A percentile compares a stretch with the other conserved stretches of the same genome.
phyloP scores from a whole-genome alignment of 2,888 invertebrate species.

The Zygaena filipendulae region DNA sequence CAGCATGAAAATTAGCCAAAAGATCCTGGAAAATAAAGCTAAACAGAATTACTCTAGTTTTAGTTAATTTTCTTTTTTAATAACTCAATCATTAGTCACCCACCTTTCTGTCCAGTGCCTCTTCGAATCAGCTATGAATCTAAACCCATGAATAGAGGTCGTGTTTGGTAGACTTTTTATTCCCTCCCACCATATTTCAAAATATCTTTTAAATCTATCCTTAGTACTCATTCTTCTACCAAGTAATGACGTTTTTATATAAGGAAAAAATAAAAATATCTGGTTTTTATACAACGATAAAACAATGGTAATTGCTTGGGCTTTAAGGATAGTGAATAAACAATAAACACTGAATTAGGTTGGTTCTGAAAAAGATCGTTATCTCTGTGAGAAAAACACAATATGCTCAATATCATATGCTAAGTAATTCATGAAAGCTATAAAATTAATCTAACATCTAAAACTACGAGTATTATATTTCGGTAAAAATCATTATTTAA shows the following conservation, averaged over 20 bases:
- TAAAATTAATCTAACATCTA: too few species aligned
- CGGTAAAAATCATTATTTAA: too few species aligned
- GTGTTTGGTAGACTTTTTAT: slow-evolving; percentile 55
- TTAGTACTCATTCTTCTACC: slow-evolving; percentile 24
- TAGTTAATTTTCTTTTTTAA: too few species aligned
- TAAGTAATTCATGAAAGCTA: too few species aligned
- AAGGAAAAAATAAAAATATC: background rate
- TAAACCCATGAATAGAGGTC: slow-evolving; percentile 73
- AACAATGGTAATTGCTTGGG: background rate
- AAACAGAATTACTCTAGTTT: too few species aligned
- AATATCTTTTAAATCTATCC: slow-evolving; percentile 31
- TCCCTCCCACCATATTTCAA: slow-evolving; percentile 56
- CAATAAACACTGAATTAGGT: background rate
- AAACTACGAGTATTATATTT: too few species aligned
- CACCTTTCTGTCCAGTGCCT: slow-evolving; percentile 75
- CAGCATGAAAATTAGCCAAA: slow-evolving; percentile 71
- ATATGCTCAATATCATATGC: too few species aligned
- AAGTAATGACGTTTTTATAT: background rate
- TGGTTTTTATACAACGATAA: background rate
- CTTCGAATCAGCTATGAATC: slow-evolving; percentile 70
- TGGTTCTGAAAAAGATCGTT: too few species aligned
- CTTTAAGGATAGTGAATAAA: slow-evolving; percentile 1
- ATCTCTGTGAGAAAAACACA: too few species aligned
- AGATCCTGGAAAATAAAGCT: slow-evolving; percentile 53
- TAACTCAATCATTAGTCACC: too few species aligned